phyloP scores from a whole-genome alignment of 2,113 vertebrate genomes.

The Glaucomys volans region DNA sequence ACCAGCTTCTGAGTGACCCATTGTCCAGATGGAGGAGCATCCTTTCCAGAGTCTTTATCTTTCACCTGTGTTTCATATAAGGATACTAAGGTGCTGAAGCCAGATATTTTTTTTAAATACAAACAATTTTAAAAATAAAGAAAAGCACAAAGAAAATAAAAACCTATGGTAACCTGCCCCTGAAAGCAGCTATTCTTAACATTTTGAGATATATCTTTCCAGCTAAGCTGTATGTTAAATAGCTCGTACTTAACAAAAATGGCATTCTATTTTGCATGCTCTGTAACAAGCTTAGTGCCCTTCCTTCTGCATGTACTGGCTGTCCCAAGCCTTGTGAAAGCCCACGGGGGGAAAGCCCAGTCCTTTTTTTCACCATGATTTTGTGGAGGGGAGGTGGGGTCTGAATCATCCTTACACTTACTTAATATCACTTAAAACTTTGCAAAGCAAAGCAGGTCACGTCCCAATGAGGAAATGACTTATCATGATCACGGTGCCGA shows the following conservation, averaged over 20 bases:
- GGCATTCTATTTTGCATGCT: background rate
- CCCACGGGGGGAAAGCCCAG: background rate
- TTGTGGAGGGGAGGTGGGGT: background rate
- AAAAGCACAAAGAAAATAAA: slow-evolving; percentile 27
- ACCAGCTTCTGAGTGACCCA: background rate
- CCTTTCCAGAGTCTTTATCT: background rate
- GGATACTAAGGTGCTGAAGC: background rate
- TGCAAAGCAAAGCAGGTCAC: background rate
- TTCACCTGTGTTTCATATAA: background rate
- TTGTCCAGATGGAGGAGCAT: background rate
- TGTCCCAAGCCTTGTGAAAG: slow-evolving; percentile 5
- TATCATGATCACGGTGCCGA: background rate
- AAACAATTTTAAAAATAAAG: slow-evolving; percentile 21
- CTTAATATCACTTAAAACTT: slow-evolving; percentile 29
- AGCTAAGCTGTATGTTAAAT: background rate
- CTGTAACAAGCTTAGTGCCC: background rate
- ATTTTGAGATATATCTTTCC: background rate
- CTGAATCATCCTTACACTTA: background rate
- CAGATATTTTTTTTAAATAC: background rate
- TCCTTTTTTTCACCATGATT: background rate
- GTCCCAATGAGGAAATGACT: background rate
- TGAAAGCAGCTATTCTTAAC: background rate
- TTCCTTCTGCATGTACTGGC: background rate
- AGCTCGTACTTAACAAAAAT: background rate
- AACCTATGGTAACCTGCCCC: background rate